Conservation (phyloP, 1,140 invertebrate species). For the Drosophila pandora region DNA sequence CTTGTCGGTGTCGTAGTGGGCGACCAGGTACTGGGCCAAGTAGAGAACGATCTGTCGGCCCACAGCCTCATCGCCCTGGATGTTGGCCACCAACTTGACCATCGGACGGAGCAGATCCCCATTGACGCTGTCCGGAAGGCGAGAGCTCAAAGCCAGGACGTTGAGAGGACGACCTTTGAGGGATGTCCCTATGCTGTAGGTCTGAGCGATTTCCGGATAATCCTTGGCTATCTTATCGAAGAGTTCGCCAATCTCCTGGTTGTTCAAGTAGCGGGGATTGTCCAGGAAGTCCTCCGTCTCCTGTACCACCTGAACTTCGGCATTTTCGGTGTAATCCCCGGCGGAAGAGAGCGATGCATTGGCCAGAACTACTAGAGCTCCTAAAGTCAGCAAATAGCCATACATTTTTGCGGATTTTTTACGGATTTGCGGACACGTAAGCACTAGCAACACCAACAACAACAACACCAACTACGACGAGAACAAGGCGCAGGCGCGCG, state of each 20-base stretch:
- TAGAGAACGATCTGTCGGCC: constrained; percentile 94
- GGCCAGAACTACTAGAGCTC: constrained; percentile 29
- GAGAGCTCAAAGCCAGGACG: constrained; percentile 85
- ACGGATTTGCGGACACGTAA: constrained; percentile 25
- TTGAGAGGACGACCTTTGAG: constrained; percentile 89
- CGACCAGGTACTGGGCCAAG: constrained; percentile 92
- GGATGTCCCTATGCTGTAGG: constrained; percentile 91
- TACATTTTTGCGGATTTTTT: neutral
- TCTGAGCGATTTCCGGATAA: constrained; percentile 86
- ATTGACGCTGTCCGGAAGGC: constrained; percentile 18
- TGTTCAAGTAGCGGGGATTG: constrained; percentile 63
- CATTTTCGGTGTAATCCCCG: constrained; percentile 16
- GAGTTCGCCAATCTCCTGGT: constrained; percentile 61
- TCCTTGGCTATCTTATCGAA: constrained; percentile 62
- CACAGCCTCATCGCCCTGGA: constrained; percentile 98
- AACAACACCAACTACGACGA: too few relatives aligned
- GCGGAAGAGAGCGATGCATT: constrained; percentile 9
- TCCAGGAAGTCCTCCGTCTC: constrained; percentile 55
- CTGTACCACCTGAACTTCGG: constrained; percentile 45
- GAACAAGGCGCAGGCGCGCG: constrained; percentile 24
- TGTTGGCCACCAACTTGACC: constrained; percentile 98
- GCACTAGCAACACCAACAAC: constrained; percentile 7
- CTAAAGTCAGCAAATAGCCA: neutral
- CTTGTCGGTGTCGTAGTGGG: constrained; percentile 88
- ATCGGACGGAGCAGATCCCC: constrained; percentile 87